These are phyloP conservation scores for Gallinago paraguaiae DNA, from an alignment of 2,113 vertebrate species.

Conservation along the genomic window DNA sequence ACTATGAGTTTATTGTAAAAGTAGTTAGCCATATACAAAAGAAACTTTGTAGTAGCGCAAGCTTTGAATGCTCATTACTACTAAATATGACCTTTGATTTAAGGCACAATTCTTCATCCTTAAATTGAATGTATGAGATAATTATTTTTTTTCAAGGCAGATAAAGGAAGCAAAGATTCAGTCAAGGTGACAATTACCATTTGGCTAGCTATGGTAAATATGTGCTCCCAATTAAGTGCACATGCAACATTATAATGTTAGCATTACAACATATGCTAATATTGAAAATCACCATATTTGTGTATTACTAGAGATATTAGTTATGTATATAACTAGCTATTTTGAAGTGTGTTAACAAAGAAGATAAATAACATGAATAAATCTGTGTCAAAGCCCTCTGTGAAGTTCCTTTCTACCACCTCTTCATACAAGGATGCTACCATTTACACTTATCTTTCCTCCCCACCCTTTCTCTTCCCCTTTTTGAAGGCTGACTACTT, in stretches of 20 bases:
- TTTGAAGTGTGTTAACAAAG: neutral
- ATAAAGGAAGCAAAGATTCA: conserved; percentile 45
- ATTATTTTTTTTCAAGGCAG: neutral
- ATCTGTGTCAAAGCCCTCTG: neutral
- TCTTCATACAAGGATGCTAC: neutral
- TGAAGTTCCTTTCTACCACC: neutral
- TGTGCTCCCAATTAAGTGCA: neutral
- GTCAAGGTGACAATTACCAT: conserved; percentile 68
- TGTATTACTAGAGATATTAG: neutral
- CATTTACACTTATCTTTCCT: neutral
- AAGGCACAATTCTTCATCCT: neutral
- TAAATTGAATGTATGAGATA: neutral
- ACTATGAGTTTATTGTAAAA: neutral
- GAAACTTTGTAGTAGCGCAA: neutral
- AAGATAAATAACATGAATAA: neutral
- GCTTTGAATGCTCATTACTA: neutral
- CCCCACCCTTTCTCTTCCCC: neutral
- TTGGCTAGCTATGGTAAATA: neutral
- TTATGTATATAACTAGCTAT: neutral
- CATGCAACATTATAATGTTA: neutral
- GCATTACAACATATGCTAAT: neutral
- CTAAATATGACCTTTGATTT: neutral
- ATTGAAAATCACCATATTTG: neutral
- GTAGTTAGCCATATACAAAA: neutral
- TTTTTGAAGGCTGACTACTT: neutral